A percentile compares a stretch with the other conserved stretches of the same genome.
These are phyloP conservation scores for Scalopus aquaticus DNA, from an alignment of 2,113 vertebrate species.

Conservation along the genomic window DNA sequence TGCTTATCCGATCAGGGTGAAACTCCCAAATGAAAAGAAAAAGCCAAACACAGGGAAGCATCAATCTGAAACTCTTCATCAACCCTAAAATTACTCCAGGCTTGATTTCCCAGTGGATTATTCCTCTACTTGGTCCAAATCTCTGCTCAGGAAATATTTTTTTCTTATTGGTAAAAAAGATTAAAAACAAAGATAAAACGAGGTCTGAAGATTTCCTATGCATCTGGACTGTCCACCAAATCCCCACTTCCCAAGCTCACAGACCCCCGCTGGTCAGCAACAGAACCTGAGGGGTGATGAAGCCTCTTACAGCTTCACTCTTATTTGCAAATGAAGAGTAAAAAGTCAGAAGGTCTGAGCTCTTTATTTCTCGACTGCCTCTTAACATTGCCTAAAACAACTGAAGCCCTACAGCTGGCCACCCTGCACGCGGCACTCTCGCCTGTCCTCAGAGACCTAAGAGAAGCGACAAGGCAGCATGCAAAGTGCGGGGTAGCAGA, in stretches of 20 bases:
- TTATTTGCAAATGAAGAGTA: constrained; percentile 17
- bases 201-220: background rate
- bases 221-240: background rate
- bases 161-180: constrained; percentile 24
- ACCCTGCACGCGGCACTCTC: background rate
- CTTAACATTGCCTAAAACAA: background rate
- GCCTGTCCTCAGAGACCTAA: constrained; percentile 4
- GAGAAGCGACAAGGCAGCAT: constrained; percentile 76
- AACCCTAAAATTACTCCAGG: background rate
- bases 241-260: background rate
- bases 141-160: background rate
- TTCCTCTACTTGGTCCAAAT: constrained; percentile 26
- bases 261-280: background rate
- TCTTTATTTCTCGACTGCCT: background rate
- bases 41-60: background rate
- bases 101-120: background rate
- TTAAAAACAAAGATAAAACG: background rate
- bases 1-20: background rate
- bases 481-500: constrained; percentile 53
- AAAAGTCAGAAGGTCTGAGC: background rate
- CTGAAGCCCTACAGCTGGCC: background rate
- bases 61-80: background rate
- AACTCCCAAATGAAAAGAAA: background rate
- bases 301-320: background rate
- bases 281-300: background rate